phyloP scores from a whole-genome alignment of 1,140 invertebrate genomes.

The Drosophila baimaii region DNA sequence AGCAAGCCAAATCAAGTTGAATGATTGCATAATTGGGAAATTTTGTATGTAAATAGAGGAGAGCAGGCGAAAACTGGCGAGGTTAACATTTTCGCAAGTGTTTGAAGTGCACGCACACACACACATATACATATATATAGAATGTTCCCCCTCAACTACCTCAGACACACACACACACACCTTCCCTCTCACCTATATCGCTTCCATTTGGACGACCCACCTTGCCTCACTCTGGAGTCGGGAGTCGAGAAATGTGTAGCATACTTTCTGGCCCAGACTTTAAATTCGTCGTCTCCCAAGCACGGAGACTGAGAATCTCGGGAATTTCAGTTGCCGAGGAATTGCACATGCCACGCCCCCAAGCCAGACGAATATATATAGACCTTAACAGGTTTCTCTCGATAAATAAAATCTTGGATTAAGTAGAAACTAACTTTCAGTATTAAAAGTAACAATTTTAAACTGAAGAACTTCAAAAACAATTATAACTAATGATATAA shows the following conservation, averaged over 20 bases:
- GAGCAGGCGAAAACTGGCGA: constrained; percentile 22
- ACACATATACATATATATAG: background rate
- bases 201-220: constrained; percentile 1
- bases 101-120: constrained; percentile 36
- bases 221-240: background rate
- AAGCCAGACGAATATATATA: background rate
- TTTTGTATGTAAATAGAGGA: constrained; percentile 49
- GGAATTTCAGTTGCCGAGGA: constrained; percentile 11
- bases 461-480: background rate
- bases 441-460: background rate
- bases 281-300: constrained; percentile 30
- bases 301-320: constrained; percentile 7
- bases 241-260: constrained; percentile 31
- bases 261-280: constrained; percentile 28
- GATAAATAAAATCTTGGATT: background rate
- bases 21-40: constrained; percentile 62
- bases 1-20: constrained; percentile 67
- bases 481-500: background rate
- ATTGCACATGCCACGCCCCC: constrained; percentile 1
- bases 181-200: background rate
- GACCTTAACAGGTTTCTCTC: background rate
- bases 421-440: background rate
- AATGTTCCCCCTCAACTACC: background rate
- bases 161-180: too few relatives aligned
- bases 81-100: constrained; percentile 41